A percentile compares a stretch with the other conserved stretches of the same genome.
phyloP scores from a whole-genome alignment of 2,797 vertebrate genomes.

The Acanthiza pusilla region DNA sequence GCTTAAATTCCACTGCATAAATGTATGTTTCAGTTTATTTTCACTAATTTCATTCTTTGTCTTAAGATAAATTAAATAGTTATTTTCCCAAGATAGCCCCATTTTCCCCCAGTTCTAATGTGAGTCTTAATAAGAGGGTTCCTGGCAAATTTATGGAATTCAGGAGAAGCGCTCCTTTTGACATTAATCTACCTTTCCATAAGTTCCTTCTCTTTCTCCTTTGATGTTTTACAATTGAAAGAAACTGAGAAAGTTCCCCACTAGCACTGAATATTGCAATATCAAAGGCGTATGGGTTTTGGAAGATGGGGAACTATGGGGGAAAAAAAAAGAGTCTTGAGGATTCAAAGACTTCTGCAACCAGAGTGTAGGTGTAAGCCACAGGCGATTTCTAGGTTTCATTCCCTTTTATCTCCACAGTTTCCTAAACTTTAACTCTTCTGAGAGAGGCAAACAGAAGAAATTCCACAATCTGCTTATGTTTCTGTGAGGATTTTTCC shows the following conservation, averaged over 20 bases:
- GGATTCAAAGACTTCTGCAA: constrained; percentile 22
- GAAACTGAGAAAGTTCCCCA: not conserved
- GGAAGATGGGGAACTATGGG: not conserved
- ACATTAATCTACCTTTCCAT: not conserved
- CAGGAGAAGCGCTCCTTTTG: not conserved
- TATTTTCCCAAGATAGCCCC: not conserved
- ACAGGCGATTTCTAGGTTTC: not conserved
- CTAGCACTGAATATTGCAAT: constrained; percentile 23
- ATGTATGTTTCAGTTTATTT: not conserved
- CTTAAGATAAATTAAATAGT: not conserved
- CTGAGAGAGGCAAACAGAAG: not conserved
- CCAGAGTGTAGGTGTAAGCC: constrained; percentile 22
- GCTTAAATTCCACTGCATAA: not conserved
- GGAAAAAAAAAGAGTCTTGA: not conserved
- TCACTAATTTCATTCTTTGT: not conserved
- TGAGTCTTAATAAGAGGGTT: not conserved
- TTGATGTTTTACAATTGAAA: constrained; percentile 33
- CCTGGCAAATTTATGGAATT: not conserved
- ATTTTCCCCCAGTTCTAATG: not conserved
- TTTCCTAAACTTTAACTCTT: constrained; percentile 13
- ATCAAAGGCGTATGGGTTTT: constrained; percentile 2
- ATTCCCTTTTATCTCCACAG: constrained; percentile 28
- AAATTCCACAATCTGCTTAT: not conserved
- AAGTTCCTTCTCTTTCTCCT: not conserved
- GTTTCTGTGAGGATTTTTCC: not conserved